Conservation (phyloP, 1,140 invertebrate genomes). For the Tetraneura akinire region DNA sequence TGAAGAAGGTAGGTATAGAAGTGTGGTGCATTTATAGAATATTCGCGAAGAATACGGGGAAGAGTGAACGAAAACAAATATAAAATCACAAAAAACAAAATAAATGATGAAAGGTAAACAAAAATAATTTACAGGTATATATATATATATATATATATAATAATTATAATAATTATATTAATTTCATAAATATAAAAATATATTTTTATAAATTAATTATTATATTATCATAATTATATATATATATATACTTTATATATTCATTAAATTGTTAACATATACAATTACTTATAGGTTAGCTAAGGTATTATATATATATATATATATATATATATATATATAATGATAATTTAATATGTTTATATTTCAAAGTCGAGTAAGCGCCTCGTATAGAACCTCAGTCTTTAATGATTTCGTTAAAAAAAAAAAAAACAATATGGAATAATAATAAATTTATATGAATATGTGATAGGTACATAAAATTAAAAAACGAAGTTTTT, state of each 20-base stretch:
- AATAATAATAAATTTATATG: too few relatives aligned
- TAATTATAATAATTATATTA: background rate
- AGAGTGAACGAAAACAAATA: constrained; percentile 49
- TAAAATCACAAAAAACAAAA: constrained; percentile 47
- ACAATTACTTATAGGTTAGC: too few relatives aligned
- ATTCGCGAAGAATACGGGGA: constrained; percentile 48
- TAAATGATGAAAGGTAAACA: constrained; percentile 39
- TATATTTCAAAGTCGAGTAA: constrained; percentile 20
- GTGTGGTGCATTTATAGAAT: constrained; percentile 45
- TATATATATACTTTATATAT: constrained; percentile 18
- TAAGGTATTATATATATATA: too few relatives aligned
- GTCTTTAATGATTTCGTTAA: background rate
- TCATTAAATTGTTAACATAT: constrained; percentile 5
- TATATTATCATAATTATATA: background rate
- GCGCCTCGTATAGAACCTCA: constrained; percentile 45
- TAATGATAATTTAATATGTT: background rate
- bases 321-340: background rate
- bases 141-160: too few relatives aligned
- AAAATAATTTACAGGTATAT: constrained; percentile 25
- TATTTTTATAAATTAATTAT: background rate
- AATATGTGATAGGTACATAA: too few relatives aligned
- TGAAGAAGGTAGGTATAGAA: constrained; percentile 48
- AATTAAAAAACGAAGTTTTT: too few relatives aligned
- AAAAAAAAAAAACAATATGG: constrained; percentile 9
- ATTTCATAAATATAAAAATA: constrained; percentile 39